These are phyloP conservation scores for Actinemys pallida DNA, from an alignment of 2,113 vertebrate species.

Conservation along the genomic window DNA sequence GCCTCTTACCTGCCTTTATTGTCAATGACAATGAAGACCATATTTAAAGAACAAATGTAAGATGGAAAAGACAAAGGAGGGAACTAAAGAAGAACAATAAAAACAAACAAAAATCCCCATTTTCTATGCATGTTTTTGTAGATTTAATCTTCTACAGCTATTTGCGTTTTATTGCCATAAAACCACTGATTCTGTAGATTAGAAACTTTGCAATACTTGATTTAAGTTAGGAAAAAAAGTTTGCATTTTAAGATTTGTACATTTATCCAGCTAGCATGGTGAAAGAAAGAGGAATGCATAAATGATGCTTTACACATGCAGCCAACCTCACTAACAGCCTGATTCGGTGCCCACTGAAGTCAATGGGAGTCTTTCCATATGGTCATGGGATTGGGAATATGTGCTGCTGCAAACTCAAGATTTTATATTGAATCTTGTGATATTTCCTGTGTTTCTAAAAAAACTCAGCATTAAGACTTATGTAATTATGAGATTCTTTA, in stretches of 20 bases:
- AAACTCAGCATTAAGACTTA: neutral
- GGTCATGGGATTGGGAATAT: neutral
- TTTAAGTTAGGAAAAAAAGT: neutral
- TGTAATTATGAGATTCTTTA: neutral
- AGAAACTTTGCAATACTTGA: neutral
- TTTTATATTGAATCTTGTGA: neutral
- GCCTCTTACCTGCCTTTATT: neutral
- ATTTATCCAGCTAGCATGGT: neutral
- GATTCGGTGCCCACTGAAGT: neutral
- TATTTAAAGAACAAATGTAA: slow-evolving; percentile 10
- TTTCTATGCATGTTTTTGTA: neutral
- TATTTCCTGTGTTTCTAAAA: neutral
- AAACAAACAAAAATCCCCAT: neutral
- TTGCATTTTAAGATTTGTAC: neutral
- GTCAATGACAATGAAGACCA: neutral
- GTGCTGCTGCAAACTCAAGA: neutral
- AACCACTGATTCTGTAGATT: neutral
- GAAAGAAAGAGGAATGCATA: neutral
- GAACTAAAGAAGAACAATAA: neutral
- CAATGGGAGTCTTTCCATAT: neutral
- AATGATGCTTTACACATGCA: neutral
- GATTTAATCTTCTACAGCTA: neutral
- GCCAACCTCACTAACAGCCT: neutral
- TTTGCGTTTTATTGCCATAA: neutral
- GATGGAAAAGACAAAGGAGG: neutral